Conservation (phyloP, 30 jellyfish, hydroid and myxozoan species). For the Cassiopea xamachana region DNA sequence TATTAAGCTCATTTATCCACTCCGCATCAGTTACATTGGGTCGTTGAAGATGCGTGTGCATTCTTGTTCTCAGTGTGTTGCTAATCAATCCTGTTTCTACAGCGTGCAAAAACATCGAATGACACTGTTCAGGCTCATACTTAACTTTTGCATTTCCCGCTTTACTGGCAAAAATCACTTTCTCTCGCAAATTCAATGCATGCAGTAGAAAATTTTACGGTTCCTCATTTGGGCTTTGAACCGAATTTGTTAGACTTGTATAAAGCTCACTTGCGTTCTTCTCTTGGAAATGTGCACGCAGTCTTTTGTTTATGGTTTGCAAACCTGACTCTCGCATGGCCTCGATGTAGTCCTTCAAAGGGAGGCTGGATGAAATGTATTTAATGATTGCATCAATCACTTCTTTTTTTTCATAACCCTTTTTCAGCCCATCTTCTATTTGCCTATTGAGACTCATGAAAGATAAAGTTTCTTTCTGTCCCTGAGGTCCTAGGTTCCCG, state of each 20-base stretch:
- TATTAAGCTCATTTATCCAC: slow-evolving; percentile 38
- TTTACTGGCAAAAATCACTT: slow-evolving; percentile 23
- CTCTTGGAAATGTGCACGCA: slow-evolving; percentile 59
- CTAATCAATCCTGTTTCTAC: slow-evolving; percentile 35
- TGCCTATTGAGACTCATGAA: slow-evolving; percentile 20
- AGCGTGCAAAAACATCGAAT: slow-evolving; percentile 43
- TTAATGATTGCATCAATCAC: no score
- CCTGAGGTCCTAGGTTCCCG: slow-evolving; percentile 13
- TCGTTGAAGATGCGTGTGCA: slow-evolving; percentile 36
- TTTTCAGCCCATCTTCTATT: slow-evolving; percentile 29
- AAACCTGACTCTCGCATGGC: slow-evolving; percentile 47
- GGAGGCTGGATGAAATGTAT: no score
- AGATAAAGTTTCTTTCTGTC: slow-evolving; percentile 12
- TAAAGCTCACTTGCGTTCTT: slow-evolving; percentile 57
- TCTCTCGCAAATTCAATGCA: slow-evolving; percentile 49
- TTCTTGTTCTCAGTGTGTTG: slow-evolving; percentile 24
- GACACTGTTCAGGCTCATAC: slow-evolving; percentile 37
- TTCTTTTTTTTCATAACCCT: slow-evolving; percentile 36
- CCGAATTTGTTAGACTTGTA: slow-evolving; percentile 32
- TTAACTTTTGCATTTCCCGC: slow-evolving; percentile 14
- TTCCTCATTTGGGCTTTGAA: slow-evolving; percentile 33
- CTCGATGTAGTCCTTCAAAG: slow-evolving; percentile 39
- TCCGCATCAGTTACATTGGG: slow-evolving; percentile 47
- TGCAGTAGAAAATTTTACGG: slow-evolving; percentile 57
- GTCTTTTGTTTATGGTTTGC: slow-evolving; percentile 20